These are phyloP conservation scores for Leucoraja ocellata DNA, from an alignment of 2,797 vertebrate genomes.

Conservation along the genomic window DNA sequence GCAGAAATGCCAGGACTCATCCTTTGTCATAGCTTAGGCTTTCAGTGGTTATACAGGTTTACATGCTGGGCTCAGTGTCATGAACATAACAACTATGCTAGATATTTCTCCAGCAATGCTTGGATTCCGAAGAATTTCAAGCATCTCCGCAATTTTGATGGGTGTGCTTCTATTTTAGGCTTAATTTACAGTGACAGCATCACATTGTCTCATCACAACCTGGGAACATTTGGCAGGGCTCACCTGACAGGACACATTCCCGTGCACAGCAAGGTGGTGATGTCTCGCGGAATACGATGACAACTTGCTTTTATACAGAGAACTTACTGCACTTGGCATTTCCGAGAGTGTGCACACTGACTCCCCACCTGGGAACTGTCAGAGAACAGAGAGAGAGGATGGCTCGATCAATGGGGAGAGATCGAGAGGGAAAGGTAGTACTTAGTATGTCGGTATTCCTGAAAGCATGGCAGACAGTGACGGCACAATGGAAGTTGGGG, in stretches of 20 bases:
- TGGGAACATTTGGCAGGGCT: not conserved
- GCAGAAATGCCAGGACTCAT: not conserved
- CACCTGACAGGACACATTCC: slow-evolving; percentile 22
- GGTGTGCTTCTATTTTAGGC: slow-evolving; percentile 1
- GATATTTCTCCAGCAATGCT: slow-evolving; percentile 19
- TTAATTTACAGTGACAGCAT: not conserved
- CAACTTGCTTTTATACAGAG: not conserved
- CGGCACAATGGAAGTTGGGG: no score
- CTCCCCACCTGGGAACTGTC: no score
- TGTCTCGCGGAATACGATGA: not conserved
- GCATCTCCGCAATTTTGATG: slow-evolving; percentile 16
- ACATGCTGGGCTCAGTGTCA: not conserved
- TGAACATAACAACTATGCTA: not conserved
- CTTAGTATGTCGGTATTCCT: no score
- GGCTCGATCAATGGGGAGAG: no score
- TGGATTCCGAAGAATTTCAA: slow-evolving; percentile 5
- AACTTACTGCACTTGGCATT: no score
- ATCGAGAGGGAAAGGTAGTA: no score
- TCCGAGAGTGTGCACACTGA: no score
- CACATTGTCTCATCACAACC: not conserved
- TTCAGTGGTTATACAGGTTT: not conserved
- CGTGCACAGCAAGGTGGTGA: not conserved
- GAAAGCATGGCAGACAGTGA: no score
- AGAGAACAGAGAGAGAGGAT: no score
- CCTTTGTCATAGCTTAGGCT: not conserved